phyloP scores from a whole-genome alignment of 2,797 vertebrate genomes.

The Rhynchotus rufescens region DNA sequence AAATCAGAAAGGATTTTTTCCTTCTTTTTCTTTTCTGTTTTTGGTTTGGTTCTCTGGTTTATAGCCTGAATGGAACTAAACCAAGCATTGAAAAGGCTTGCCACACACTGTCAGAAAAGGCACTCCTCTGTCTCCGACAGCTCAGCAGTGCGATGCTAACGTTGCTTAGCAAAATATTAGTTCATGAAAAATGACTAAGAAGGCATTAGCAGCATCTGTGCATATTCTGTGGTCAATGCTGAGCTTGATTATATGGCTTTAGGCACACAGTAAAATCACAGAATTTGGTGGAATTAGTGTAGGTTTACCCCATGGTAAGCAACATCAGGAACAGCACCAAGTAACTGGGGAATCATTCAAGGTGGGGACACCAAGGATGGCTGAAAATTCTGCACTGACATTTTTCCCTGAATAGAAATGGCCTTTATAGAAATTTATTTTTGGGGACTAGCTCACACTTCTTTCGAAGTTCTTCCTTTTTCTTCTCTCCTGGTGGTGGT shows the following conservation, averaged over 20 bases:
- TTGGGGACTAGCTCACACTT: not conserved
- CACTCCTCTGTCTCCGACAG: not conserved
- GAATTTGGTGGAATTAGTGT: not conserved
- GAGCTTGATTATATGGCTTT: accelerated
- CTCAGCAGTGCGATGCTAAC: not conserved
- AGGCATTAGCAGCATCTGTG: not conserved
- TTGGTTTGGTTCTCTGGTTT: constrained; percentile 53
- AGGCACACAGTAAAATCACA: not conserved
- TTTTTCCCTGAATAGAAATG: not conserved
- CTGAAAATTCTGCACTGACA: not conserved
- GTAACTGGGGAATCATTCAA: not conserved
- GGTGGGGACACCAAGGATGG: accelerated
- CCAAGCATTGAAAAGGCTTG: constrained; percentile 43
- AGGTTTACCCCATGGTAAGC: not conserved
- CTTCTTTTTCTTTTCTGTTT: not conserved
- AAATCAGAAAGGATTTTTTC: constrained; percentile 52
- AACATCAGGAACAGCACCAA: not conserved
- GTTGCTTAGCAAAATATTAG: not conserved
- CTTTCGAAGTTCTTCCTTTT: not conserved
- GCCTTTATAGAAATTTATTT: not conserved
- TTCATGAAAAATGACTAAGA: not conserved
- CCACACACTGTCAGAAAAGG: constrained; percentile 11
- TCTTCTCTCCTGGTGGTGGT: not conserved
- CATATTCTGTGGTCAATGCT: not conserved
- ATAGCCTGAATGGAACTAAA: constrained; percentile 61